Evolutionary conservation across 2,113 vertebrate genomes (phyloP), one percentile per base, ranked within the genome.

Genomic region (Alces alces): DNA sequence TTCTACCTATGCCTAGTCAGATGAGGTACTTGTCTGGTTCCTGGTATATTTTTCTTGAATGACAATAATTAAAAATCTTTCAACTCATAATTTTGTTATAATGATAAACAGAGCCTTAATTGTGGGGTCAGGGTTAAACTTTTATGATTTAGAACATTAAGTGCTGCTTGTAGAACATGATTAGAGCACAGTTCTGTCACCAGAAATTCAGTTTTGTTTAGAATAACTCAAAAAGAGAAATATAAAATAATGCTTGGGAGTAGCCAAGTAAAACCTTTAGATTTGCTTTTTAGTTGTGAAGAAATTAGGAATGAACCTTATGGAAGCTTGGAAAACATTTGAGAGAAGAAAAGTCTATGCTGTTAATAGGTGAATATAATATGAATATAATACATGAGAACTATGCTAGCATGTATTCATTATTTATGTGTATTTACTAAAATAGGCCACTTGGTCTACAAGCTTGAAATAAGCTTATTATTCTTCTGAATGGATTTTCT

Each of bases 21-120:
- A 78, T 83, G 57, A 92, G 21, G 11, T 57, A 39, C 25, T 93
- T 83, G 36, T 33, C 61, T 88, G 8, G 30, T 64, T 82, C 17
- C 30, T 50, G 55, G 7, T 55, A 11, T 84, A 60, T 91, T 85
- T 87, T 85, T 36, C 47, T 60, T 33, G 33, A 83, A 66, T 91
- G 90, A 47, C 13, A 73, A 39, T 87, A 92, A 47, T 66, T 94
- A 76, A 93, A 86, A 93, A 88, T 86, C 30, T 89, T 94, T 93
- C 82, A 78, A 86, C 12, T 2, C 64, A 88, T 30, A 78, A 94
- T 66, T 92, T 88, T 96, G 43, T 96, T 94, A 39, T 82, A 54
- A 85, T 82, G 90, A 92, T 92, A 80, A 95, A 92, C 33, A 80
- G 23, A 79, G n/a, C 54, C 89, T 84, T 93, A 93, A 76, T 90